phyloP scores from a whole-genome alignment of 2,797 vertebrate genomes.

The Lithobates pipiens region DNA sequence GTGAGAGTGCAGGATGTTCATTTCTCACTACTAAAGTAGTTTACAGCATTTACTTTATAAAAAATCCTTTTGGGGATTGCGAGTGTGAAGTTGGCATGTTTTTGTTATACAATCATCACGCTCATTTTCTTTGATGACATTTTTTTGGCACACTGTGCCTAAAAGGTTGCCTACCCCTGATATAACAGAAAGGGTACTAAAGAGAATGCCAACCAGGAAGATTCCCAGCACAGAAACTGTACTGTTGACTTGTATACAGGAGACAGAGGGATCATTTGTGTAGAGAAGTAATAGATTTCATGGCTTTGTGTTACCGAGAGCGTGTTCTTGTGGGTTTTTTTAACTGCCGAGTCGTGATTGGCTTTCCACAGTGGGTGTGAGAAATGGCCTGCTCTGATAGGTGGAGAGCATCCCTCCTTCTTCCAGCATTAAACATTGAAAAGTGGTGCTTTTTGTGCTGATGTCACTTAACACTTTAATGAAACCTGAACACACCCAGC shows the following conservation, averaged over 20 bases:
- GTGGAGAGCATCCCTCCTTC: background rate
- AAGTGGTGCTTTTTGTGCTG: background rate
- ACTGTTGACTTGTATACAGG: background rate
- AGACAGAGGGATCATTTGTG: background rate
- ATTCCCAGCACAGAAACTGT: too few relatives aligned
- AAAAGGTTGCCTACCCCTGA: too few relatives aligned
- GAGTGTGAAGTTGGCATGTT: too few relatives aligned
- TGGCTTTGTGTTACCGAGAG: background rate
- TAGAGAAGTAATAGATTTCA: background rate
- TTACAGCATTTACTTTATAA: too few relatives aligned
- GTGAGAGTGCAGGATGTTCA: too few relatives aligned
- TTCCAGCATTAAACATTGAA: background rate
- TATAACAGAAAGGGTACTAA: too few relatives aligned
- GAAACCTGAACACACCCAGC: background rate
- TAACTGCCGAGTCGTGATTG: background rate
- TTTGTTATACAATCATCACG: too few relatives aligned
- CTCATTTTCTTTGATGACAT: too few relatives aligned
- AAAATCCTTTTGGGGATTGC: too few relatives aligned
- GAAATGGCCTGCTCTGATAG: background rate
- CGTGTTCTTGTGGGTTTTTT: background rate
- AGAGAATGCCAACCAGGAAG: background rate
- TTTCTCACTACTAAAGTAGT: too few relatives aligned
- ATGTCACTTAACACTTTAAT: background rate
- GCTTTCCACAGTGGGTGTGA: conserved; percentile 8
- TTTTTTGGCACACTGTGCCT: too few relatives aligned